Conservation (phyloP, 2,113 vertebrate species). For the Cinclus cinclus region DNA sequence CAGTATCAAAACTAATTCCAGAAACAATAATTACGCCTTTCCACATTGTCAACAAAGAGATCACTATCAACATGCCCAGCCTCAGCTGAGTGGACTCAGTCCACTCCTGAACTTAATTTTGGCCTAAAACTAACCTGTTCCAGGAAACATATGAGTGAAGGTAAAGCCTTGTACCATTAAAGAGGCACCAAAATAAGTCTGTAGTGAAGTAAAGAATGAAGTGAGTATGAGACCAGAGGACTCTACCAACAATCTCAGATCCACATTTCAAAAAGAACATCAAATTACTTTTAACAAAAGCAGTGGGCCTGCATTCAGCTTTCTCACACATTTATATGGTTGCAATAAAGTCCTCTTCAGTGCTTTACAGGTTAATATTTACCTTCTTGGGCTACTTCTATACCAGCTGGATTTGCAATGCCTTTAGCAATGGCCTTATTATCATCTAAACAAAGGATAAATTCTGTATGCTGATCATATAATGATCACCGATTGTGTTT, state of each 20-base stretch:
- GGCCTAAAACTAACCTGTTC: background rate
- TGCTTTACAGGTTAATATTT: background rate
- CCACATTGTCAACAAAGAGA: constrained; percentile 2
- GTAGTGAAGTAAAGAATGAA: background rate
- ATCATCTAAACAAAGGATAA: background rate
- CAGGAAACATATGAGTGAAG: background rate
- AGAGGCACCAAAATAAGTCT: background rate
- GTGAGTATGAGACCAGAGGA: background rate
- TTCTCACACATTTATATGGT: background rate
- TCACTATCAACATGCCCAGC: background rate
- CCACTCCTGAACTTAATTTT: background rate
- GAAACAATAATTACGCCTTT: constrained; percentile 31
- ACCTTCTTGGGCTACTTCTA: background rate
- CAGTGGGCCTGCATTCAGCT: background rate
- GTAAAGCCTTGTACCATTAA: background rate
- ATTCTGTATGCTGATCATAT: accelerated
- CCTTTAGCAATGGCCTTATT: background rate
- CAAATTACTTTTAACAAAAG: background rate
- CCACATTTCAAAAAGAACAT: background rate
- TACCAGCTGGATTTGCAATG: background rate
- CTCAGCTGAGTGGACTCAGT: background rate
- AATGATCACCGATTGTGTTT: background rate
- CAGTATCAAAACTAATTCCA: background rate
- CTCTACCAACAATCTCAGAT: background rate
- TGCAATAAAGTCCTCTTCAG: background rate